A percentile compares a stretch with the other conserved stretches of the same genome.
These are phyloP conservation scores for Coenonympha arcania DNA, from an alignment of 2,888 invertebrate genomes.

Conservation along the genomic window DNA sequence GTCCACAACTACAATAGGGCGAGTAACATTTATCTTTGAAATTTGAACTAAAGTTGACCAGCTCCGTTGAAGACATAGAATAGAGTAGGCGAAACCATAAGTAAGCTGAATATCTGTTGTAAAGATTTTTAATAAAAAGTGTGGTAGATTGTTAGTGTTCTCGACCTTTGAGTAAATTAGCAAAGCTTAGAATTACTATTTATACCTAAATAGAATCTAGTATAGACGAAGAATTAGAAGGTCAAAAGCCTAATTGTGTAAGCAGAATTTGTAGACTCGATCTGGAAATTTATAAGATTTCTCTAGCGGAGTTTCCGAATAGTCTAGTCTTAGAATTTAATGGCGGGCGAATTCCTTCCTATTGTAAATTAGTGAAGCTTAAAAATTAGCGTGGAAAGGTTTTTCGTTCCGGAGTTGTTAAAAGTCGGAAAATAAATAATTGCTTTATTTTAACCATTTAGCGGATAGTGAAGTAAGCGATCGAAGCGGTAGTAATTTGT, in stretches of 20 bases:
- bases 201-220: slow-evolving; percentile 54
- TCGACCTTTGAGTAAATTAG: slow-evolving; percentile 51
- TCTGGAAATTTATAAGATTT: slow-evolving; percentile 50
- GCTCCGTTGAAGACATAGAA: slow-evolving; percentile 54
- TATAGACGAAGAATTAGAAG: slow-evolving; percentile 58
- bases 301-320: slow-evolving; percentile 51
- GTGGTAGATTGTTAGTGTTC: slow-evolving; percentile 59
- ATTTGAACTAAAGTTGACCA: slow-evolving; percentile 51
- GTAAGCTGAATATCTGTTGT: slow-evolving; percentile 41
- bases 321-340: slow-evolving; percentile 52
- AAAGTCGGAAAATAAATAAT: slow-evolving; percentile 34
- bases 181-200: slow-evolving; percentile 47
- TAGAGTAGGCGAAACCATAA: slow-evolving; percentile 54
- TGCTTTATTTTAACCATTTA: slow-evolving; percentile 29
- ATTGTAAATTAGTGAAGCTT: slow-evolving; percentile 61
- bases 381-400: slow-evolving; percentile 33
- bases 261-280: slow-evolving; percentile 53
- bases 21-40: slow-evolving; percentile 68
- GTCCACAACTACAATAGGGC: slow-evolving; percentile 63
- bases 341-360: slow-evolving; percentile 55
- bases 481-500: slow-evolving; percentile 27
- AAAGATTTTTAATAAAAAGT: slow-evolving; percentile 42
- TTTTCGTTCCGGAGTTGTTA: slow-evolving; percentile 31
- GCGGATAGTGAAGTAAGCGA: slow-evolving; percentile 28
- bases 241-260: slow-evolving; percentile 39